Base-by-base conservation (phyloP, 1,140 invertebrate species). In the Chionoecetes opilio region DNA sequence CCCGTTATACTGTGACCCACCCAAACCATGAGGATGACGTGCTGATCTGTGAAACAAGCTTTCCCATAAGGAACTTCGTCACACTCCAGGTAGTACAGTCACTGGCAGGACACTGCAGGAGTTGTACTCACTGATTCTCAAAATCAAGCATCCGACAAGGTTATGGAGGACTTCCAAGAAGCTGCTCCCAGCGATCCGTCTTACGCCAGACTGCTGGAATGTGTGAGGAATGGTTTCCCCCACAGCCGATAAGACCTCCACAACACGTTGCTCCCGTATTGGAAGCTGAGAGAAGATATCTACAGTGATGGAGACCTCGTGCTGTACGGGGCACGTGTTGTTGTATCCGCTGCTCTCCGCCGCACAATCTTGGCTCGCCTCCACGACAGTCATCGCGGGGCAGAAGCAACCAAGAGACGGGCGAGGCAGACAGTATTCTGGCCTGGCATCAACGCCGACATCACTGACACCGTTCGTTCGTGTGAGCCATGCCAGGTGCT, bases 221-320 rank as follows among this genome's bases (percentile, higher is more conserved):
- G 89, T n/a, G 5, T 91, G 2, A 3, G 9, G 14, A 26, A 35
- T 21, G 89, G 89, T 26, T 53, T 91, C 29, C 89, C 89, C 5
- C 0, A 2, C 14, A 41, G 53, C 41, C 0, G 89, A 46, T 91
- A 91, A 26, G 41, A 41, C 41, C 88, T 91, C n/a, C 89, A 91
- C 41, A 91, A 63, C 41, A 3, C 89, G n/a, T 29, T 91, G 88
- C 88, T 91, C 5, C 37, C 86, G 3, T 94, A n/a, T 26, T 94
- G 84, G 41, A 31, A 29, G 31, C 31, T 94, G 11, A 21, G 21
- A 26, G 35, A 86, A 2, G 84, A 86, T 2, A 3, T 86, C 14
- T 86, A 86, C 84, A 14, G 3, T 14, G 9, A 86, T 21, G 84
- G 84, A 2, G 84, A 86, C 29, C 88, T 41, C 38, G 41, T 91